Evolutionary conservation across 53 echinoderm and acorn worm species (phyloP).

Genomic region (Holothuria scabra): DNA sequence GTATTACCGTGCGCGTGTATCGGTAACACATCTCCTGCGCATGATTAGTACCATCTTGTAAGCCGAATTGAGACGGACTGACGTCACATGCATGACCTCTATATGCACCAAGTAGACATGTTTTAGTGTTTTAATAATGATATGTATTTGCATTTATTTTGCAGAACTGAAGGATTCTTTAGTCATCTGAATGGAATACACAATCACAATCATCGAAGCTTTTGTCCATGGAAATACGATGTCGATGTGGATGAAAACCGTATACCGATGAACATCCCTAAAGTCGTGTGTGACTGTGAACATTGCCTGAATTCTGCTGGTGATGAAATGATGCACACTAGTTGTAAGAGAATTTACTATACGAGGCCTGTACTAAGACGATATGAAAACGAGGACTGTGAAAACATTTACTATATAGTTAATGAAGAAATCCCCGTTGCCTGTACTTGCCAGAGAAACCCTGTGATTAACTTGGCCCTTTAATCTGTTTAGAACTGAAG

Average conservation of each 20-base stretch:
- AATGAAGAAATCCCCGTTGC: slow-evolving; percentile 8
- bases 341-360: neutral
- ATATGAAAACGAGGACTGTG: neutral
- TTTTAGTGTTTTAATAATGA: too few species aligned
- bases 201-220: neutral
- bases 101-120: too few species aligned
- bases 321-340: neutral
- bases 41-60: too few species aligned
- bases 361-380: neutral
- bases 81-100: too few species aligned
- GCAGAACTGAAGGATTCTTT: neutral
- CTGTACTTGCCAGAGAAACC: slow-evolving; percentile 15
- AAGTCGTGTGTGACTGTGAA: neutral
- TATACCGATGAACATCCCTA: slow-evolving; percentile 1
- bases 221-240: slow-evolving; percentile 28
- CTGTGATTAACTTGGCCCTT: too few species aligned
- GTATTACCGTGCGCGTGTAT: too few species aligned
- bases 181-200: neutral
- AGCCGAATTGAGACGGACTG: too few species aligned
- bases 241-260: slow-evolving; percentile 1
- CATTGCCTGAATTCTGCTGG: neutral
- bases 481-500: too few species aligned
- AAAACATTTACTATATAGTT: neutral
- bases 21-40: too few species aligned
- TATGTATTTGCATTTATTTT: neutral